phyloP scores from a whole-genome alignment of 2,113 vertebrate genomes.

The Himantopus leucocephalus region DNA sequence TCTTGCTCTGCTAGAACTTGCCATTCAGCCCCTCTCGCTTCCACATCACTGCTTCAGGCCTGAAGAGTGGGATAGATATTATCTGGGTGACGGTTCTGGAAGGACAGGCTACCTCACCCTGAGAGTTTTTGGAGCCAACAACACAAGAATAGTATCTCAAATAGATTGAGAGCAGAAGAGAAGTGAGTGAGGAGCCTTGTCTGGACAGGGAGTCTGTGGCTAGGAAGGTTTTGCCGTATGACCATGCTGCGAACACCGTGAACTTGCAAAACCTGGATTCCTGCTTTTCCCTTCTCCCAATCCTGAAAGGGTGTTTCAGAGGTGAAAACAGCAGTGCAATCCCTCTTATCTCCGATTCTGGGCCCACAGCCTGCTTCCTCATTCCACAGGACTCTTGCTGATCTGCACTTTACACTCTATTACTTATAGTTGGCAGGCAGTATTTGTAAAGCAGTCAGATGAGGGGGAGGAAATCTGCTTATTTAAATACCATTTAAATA shows the following conservation, averaged over 20 bases:
- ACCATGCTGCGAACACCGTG: not conserved
- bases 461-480: slow-evolving; percentile 3
- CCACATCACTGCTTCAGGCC: not conserved
- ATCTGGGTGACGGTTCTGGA: slow-evolving; percentile 4
- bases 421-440: slow-evolving; percentile 24
- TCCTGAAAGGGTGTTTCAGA: slow-evolving; percentile 41
- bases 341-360: slow-evolving; percentile 58
- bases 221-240: slow-evolving; percentile 13
- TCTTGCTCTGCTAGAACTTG: not conserved
- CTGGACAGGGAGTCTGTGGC: slow-evolving; percentile 23
- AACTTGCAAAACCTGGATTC: slow-evolving; percentile 59
- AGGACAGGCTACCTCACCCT: slow-evolving; percentile 6
- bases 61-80: not conserved
- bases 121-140: not conserved
- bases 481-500: slow-evolving; percentile 42
- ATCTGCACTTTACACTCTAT: slow-evolving; percentile 60
- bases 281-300: slow-evolving; percentile 37
- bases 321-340: slow-evolving; percentile 50
- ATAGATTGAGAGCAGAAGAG: not conserved
- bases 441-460: slow-evolving; percentile 13
- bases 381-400: slow-evolving; percentile 55
- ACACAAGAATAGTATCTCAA: not conserved
- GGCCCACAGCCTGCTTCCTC: slow-evolving; percentile 63
- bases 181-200: not conserved
- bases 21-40: not conserved